These are phyloP conservation scores for Diarsia mendica DNA, from an alignment of 2,888 invertebrate species.

Conservation along the genomic window DNA sequence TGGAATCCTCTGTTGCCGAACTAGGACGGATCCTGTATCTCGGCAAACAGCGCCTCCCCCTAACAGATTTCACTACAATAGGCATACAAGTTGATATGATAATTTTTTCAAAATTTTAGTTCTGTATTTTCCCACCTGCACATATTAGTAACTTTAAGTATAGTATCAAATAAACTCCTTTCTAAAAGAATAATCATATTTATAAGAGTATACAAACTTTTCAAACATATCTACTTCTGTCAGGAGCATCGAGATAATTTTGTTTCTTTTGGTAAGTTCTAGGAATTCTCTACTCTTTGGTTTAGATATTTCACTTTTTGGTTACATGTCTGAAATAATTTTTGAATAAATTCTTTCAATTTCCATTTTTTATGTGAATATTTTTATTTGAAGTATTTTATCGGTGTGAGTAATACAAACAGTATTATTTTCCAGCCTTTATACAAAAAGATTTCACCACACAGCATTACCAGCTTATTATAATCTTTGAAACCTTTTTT, in stretches of 20 bases:
- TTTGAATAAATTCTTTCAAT: background rate
- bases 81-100: too few relatives aligned
- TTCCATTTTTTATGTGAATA: slow-evolving; percentile 3
- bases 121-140: background rate
- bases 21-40: too few relatives aligned
- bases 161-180: background rate
- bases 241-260: slow-evolving; percentile 7
- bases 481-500: background rate
- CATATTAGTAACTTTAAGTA: background rate
- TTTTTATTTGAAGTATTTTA: slow-evolving; percentile 4
- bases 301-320: background rate
- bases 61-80: too few relatives aligned
- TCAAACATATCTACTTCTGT: background rate
- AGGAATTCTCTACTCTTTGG: background rate
- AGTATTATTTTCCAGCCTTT: background rate
- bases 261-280: background rate
- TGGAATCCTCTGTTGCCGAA: too few relatives aligned
- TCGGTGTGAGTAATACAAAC: slow-evolving; percentile 10
- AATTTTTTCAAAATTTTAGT: background rate
- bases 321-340: slow-evolving; percentile 25
- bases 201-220: slow-evolving; percentile 2
- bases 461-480: background rate
- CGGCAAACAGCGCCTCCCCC: too few relatives aligned
- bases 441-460: background rate
- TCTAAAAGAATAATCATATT: background rate